Base-by-base conservation (phyloP, 2,113 vertebrate genomes). In the Oenanthe oenanthe region DNA sequence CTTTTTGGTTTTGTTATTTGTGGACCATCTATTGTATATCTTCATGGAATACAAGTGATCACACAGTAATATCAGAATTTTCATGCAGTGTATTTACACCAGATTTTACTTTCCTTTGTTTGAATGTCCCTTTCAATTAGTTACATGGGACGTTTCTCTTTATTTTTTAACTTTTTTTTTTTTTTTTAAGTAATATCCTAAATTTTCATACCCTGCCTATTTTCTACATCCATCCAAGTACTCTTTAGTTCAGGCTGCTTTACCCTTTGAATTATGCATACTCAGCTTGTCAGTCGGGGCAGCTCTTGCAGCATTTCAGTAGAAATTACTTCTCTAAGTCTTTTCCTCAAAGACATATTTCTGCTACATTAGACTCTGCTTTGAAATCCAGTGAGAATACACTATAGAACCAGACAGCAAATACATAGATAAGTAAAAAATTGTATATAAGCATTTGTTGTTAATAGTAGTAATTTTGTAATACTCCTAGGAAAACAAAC, bases 371-470 rank as follows among this genome's bases (percentile, higher is more conserved):
- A 77, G 51, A 18, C 13, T 63, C 42, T 67, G 36, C 83, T 93
- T 92, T 88, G 74, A 97, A 92, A 93, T 93, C 63, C 92, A 54
- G 40, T 48, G 54, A 57, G 78, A 94, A 88, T 84, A 47, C 6
- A 1, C 50, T 81, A 17, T 71, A 85, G 77, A 96, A 73, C 29
- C 18, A 71, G 50, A 24, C 71, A 68, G 31, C 24, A 67, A 83
- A 63, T 42, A 61, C 38, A 36, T 0, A 56, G 58, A 54, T 81
- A 53, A 84, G 40, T 29, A 57, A 91, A 65, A 56, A 60, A 66
- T 70, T 74, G 53, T 36, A 24, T 60, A 74, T 78, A 61, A 76
- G 24, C 42, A 53, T 72, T 74, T 88, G 51, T 70, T 93, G 57
- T 89, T 94, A 84, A 48, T 72, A 71, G 26, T 43, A 71, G 25